These are phyloP conservation scores for Apantesis nais DNA, from an alignment of 2,888 invertebrate genomes.

Conservation along the genomic window DNA sequence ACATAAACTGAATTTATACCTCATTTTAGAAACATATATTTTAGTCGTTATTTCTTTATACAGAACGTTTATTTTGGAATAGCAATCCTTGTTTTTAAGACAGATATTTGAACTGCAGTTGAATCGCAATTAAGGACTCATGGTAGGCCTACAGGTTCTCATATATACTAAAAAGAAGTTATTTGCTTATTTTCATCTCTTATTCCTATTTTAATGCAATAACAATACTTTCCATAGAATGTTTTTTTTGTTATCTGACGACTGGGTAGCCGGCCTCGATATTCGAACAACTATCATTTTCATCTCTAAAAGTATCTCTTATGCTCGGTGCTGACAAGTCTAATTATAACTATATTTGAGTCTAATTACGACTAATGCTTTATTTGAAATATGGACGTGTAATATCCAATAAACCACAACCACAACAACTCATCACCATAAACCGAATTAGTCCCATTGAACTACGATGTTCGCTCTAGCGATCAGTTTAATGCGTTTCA, in stretches of 20 bases:
- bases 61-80: too few species aligned
- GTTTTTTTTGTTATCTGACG: not conserved
- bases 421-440: constrained; percentile 7
- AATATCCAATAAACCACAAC: not conserved
- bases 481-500: constrained; percentile 22
- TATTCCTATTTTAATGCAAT: too few species aligned
- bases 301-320: not conserved
- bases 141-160: too few species aligned
- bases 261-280: not conserved
- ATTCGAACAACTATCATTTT: not conserved
- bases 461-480: constrained; percentile 16
- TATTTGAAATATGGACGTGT: not conserved
- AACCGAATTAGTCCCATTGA: constrained; percentile 24
- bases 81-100: too few species aligned
- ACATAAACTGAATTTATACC: too few species aligned
- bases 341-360: not conserved
- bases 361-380: not conserved
- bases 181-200: too few species aligned
- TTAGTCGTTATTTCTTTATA: too few species aligned
- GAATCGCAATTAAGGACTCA: too few species aligned
- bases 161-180: too few species aligned
- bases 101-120: too few species aligned
- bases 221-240: too few species aligned
- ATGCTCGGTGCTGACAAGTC: not conserved
- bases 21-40: too few species aligned